phyloP scores from a whole-genome alignment of 1,140 invertebrate genomes.

The Pseudachorutes palmiensis region DNA sequence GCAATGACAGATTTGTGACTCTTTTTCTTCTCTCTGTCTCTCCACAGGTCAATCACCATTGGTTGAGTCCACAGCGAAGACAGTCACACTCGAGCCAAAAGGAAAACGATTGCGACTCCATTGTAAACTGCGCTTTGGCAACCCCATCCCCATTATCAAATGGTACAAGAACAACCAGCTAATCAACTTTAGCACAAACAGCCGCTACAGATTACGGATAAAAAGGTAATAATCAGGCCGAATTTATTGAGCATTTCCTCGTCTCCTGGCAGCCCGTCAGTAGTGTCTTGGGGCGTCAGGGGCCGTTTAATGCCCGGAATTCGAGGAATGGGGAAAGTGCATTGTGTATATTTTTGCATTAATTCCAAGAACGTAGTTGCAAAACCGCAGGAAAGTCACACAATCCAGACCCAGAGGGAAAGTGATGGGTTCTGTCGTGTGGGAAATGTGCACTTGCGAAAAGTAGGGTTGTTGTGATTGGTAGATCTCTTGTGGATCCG shows the following conservation, averaged over 20 bases:
- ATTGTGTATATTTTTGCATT: no score
- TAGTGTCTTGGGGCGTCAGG: neutral
- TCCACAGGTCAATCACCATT: constrained; percentile 33
- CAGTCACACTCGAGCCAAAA: constrained; percentile 31
- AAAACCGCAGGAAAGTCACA: no score
- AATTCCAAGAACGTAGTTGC: no score
- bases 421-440: no score
- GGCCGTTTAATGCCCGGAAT: neutral
- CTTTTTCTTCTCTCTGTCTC: neutral
- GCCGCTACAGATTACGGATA: constrained; percentile 30
- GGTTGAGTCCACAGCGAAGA: constrained; percentile 28
- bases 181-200: constrained; percentile 30
- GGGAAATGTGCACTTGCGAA: no score
- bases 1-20: neutral
- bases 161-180: constrained; percentile 37
- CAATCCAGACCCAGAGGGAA: no score
- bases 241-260: neutral
- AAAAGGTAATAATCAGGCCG: constrained; percentile 28
- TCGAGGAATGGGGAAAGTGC: neutral
- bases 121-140: constrained; percentile 33
- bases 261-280: neutral
- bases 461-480: no score
- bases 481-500: neutral
- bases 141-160: constrained; percentile 34
- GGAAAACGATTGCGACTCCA: constrained; percentile 31